A percentile compares a stretch with the other conserved stretches of the same genome.
Evolutionary conservation across 2,888 invertebrate species (phyloP).

Genomic region (Mesorhabditis belari): DNA sequence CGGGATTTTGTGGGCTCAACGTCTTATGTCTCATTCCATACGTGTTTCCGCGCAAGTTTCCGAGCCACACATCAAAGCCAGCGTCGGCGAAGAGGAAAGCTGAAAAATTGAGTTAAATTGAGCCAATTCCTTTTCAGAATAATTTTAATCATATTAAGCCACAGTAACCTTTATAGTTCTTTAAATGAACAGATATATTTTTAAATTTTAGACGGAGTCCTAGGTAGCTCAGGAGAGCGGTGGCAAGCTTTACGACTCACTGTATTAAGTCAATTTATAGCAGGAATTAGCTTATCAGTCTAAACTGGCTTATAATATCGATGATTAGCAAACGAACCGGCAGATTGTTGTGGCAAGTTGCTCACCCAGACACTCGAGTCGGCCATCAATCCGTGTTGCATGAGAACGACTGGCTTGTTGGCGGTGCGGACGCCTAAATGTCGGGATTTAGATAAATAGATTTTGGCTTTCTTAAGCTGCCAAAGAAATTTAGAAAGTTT

Average conservation of each 20-base stretch:
- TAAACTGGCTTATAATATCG: no score
- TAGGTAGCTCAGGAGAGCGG: no score
- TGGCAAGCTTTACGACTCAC: no score
- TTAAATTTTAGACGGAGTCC: no score
- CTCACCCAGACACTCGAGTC: conserved; percentile 39
- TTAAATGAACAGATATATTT: no score
- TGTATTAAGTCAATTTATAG: no score
- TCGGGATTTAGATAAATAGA: not conserved
- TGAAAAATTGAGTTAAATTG: no score
- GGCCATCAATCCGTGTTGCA: conserved; percentile 47
- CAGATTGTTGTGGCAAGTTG: conserved; percentile 33
- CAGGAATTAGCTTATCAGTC: no score
- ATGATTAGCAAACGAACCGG: conserved; percentile 10
- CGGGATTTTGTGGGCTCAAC: conserved; percentile 49
- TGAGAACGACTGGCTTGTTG: conserved; percentile 34
- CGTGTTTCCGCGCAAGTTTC: conserved; percentile 74
- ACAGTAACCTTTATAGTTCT: no score
- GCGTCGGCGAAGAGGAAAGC: conserved; percentile 54
- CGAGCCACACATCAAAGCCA: conserved; percentile 72
- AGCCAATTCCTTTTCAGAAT: not conserved
- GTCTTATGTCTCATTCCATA: conserved; percentile 67
- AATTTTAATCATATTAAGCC: no score
- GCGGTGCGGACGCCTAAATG: conserved; percentile 5
- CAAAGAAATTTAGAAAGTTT: no score
- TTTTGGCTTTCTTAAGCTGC: not conserved